Evolutionary conservation across 2,888 invertebrate genomes (phyloP).

Genomic region (Podabrus alpinus): DNA sequence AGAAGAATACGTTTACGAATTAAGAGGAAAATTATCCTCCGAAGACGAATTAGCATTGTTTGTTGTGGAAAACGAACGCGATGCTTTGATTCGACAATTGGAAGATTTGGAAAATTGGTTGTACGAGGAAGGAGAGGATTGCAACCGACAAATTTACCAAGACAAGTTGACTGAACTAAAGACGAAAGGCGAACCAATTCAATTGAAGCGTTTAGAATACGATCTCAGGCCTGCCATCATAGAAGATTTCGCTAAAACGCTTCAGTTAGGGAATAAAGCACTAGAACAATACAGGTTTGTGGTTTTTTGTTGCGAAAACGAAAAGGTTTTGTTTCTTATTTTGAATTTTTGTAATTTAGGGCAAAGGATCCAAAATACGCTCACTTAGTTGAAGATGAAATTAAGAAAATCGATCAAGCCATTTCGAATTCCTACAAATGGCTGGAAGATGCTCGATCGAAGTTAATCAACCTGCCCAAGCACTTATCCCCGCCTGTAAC

Average conservation of each 20-base stretch:
- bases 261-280: constrained; percentile 67
- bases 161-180: constrained; percentile 66
- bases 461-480: constrained; percentile 67
- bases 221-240: constrained; percentile 79
- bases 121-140: constrained; percentile 96
- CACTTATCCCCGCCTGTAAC: constrained; percentile 78
- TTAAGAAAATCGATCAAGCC: constrained; percentile 73
- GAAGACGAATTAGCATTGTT: constrained; percentile 77
- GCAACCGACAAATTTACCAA: constrained; percentile 74
- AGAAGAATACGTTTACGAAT: constrained; percentile 97
- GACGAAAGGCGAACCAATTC: constrained; percentile 87
- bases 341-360: constrained; percentile 48
- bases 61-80: constrained; percentile 72
- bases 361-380: constrained; percentile 73
- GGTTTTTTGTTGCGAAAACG: neutral
- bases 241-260: constrained; percentile 76
- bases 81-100: constrained; percentile 66
- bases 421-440: constrained; percentile 76
- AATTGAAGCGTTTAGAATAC: constrained; percentile 78
- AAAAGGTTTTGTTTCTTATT: neutral
- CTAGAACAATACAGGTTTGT: constrained; percentile 70
- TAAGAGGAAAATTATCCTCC: constrained; percentile 83
- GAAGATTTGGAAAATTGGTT: constrained; percentile 94
- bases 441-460: constrained; percentile 77
- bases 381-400: constrained; percentile 81